Evolutionary conservation across 2,797 vertebrate genomes (phyloP).

Genomic region (Schizopygopsis malacanthus): DNA sequence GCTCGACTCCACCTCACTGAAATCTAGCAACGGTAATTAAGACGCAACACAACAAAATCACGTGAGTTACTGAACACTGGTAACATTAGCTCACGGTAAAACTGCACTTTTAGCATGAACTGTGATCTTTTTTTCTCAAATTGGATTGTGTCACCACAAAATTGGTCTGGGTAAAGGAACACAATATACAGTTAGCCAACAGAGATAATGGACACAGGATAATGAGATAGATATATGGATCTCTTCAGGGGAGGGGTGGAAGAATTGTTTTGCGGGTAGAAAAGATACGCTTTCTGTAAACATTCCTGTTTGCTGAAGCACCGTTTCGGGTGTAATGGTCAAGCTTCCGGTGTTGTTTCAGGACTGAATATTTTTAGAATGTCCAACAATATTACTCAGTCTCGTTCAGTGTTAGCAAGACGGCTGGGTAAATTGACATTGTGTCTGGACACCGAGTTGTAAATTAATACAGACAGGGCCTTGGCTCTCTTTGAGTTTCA

Average conservation of each 20-base stretch:
- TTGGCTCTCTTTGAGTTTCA: constrained; percentile 26
- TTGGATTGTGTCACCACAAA: constrained; percentile 11
- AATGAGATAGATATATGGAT: not conserved
- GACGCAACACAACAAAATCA: not conserved
- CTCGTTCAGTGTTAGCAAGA: constrained; percentile 4
- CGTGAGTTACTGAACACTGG: not conserved
- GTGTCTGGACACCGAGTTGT: constrained; percentile 28
- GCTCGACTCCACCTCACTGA: not conserved
- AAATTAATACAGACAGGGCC: not conserved
- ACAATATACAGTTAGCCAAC: constrained; percentile 3
- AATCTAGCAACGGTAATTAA: constrained; percentile 5
- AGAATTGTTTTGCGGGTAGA: constrained; percentile 37
- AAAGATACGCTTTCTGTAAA: constrained; percentile 10
- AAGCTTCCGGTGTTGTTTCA: not conserved
- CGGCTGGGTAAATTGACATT: constrained; percentile 22
- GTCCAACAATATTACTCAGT: constrained; percentile 23
- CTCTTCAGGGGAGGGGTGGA: not conserved
- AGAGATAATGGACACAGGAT: constrained; percentile 25
- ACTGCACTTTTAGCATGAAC: not conserved
- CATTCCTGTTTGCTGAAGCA: constrained; percentile 13
- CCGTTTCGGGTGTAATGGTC: not conserved
- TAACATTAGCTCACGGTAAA: constrained; percentile 2
- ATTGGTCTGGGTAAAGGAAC: constrained; percentile 6
- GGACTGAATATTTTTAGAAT: not conserved
- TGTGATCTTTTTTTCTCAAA: not conserved